Conservation (phyloP, 2,888 invertebrate species). For the Harmothoe impar region DNA sequence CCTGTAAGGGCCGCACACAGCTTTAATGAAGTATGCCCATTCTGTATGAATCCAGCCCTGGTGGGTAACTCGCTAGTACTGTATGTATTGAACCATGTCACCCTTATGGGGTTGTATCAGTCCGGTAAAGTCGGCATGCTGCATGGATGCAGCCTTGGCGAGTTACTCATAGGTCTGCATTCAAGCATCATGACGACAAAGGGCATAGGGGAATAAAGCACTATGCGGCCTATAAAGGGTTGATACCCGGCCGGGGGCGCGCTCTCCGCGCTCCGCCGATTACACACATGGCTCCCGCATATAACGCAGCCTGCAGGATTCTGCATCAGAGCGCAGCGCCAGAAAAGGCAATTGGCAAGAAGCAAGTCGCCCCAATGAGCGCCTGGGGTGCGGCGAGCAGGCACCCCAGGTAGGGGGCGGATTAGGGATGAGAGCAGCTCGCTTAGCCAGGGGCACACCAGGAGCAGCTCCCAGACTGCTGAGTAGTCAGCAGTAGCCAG, state of each 20-base stretch:
- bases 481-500: not conserved
- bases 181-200: too few relatives aligned
- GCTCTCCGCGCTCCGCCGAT: slow-evolving; percentile 40
- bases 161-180: too few relatives aligned
- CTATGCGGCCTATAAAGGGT: too few relatives aligned
- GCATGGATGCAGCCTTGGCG: too few relatives aligned
- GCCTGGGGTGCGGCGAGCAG: slow-evolving; percentile 1
- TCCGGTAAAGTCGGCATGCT: too few relatives aligned
- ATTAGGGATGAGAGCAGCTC: slow-evolving; percentile 21
- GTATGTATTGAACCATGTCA: too few relatives aligned
- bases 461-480: not conserved
- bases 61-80: too few relatives aligned
- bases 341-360: slow-evolving; percentile 50
- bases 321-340: slow-evolving; percentile 44
- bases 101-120: too few relatives aligned
- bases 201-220: too few relatives aligned
- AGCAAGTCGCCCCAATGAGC: slow-evolving; percentile 39
- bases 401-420: slow-evolving; percentile 51
- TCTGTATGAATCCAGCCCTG: too few relatives aligned
- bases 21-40: too few relatives aligned
- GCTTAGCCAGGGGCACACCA: not conserved
- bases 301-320: slow-evolving; percentile 30
- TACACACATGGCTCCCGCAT: slow-evolving; percentile 57
- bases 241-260: slow-evolving; percentile 29
- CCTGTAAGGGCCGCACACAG: not conserved